Evolutionary conservation across 2,113 vertebrate species (phyloP), one percentile per base, ranked within the genome.

Genomic region (Elanus axillaris): DNA sequence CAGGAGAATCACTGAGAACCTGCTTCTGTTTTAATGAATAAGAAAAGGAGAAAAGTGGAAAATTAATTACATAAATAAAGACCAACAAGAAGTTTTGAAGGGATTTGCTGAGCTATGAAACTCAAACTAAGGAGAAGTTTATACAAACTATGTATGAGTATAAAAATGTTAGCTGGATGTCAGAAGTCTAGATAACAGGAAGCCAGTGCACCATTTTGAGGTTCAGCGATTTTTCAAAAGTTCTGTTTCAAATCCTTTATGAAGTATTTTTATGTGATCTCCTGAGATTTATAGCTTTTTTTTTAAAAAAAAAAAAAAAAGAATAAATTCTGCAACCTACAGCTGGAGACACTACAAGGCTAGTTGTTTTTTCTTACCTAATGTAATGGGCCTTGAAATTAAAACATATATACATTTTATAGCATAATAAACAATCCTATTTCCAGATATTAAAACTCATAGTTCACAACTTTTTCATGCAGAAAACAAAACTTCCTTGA

Each of bases 341-440:
- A 91, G 47, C 71, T 72, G 45, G 64, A 79, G 60, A 90, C 47
- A 45, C 62, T 87, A 31, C 20, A 76, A 87, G 68, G 77, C 40
- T 80, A 75, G 63, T 63, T 94, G 25, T 34, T 68, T 90, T 86
- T 38, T 93, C 76, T 93, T 91, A 43, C 66, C 52, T 83, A 84
- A 93, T 95, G 94, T 83, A 97, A 97, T 97, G 94, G 93, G 22
- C 96, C 96, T 97, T 97, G 97, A 98, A 98, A 98, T 97, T 97
- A 97, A 97, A 96, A 93, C n/a, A 96, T 66, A 88, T 71, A 90
- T 90, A 79, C 36, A 93, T 93, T 96, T 95, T 94, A 94, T 34
- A 76, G 31, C 4, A 4, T 86, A 95, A 95, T 94, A 96, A 95
- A 78, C 82, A 90, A 87, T 79, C 59, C 14, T 25, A 77, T 90